Evolutionary conservation across 2,888 invertebrate species (phyloP).

Genomic region (Furcula furcula): DNA sequence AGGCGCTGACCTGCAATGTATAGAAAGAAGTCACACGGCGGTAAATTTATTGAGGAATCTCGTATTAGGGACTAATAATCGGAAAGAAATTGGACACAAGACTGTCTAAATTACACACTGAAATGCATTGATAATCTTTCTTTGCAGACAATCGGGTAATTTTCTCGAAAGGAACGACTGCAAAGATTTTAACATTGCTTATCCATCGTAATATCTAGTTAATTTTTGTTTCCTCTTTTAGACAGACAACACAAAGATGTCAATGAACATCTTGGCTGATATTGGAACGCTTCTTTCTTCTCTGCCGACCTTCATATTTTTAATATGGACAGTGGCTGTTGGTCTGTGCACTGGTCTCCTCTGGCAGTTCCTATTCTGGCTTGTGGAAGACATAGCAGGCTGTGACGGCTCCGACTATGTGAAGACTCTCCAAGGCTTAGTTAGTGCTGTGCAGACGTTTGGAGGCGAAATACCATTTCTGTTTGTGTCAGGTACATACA

Average conservation of each 20-base stretch:
- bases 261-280: constrained; percentile 85
- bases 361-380: constrained; percentile 95
- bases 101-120: no score
- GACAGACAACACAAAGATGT: constrained; percentile 84
- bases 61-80: no score
- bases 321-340: constrained; percentile 89
- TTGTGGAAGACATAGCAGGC: constrained; percentile 87
- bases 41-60: no score
- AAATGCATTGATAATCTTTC: no score
- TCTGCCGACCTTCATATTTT: constrained; percentile 86
- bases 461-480: constrained; percentile 94
- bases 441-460: constrained; percentile 90
- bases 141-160: no score
- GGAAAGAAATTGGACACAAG: no score
- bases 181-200: background rate
- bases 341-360: constrained; percentile 92
- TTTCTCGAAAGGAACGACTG: no score
- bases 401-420: constrained; percentile 78
- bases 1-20: no score
- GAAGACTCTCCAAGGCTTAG: constrained; percentile 88
- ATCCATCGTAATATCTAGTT: background rate
- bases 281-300: constrained; percentile 85
- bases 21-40: no score
- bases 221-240: constrained; percentile 48
- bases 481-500: constrained; percentile 87